Evolutionary conservation across 53 echinoderm and acorn worm species (phyloP).

Genomic region (Antedon mediterranea): DNA sequence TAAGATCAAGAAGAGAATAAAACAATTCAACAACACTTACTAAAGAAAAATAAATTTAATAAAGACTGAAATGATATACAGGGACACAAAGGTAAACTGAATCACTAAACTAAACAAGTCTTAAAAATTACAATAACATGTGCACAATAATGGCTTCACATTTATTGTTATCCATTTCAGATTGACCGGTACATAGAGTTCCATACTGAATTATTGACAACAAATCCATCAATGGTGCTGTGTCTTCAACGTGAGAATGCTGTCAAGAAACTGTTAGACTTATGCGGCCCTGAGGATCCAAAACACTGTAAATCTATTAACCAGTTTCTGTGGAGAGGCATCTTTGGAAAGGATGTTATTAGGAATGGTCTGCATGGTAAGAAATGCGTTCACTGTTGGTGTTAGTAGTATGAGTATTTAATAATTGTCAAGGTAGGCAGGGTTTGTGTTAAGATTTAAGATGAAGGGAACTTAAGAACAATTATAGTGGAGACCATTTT

Average conservation of each 20-base stretch:
- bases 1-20: no score
- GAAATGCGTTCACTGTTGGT: no score
- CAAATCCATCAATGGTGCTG: slow-evolving; percentile 53
- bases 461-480: no score
- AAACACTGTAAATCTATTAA: slow-evolving; percentile 53
- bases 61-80: no score
- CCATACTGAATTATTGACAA: slow-evolving; percentile 59
- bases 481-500: no score
- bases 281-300: slow-evolving; percentile 73
- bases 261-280: slow-evolving; percentile 62
- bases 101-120: neutral
- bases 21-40: no score
- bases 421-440: no score
- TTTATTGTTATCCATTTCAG: neutral
- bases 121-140: neutral
- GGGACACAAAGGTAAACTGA: no score
- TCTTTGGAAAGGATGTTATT: slow-evolving; percentile 82
- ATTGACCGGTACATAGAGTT: slow-evolving; percentile 38
- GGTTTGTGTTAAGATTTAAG: no score
- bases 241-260: slow-evolving; percentile 92
- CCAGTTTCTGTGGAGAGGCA: slow-evolving; percentile 87
- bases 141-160: no score
- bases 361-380: slow-evolving; percentile 86
- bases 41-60: no score
- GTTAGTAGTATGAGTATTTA: no score